Evolutionary conservation across 2,113 vertebrate genomes (phyloP).

Genomic region (Callaeas wilsoni): DNA sequence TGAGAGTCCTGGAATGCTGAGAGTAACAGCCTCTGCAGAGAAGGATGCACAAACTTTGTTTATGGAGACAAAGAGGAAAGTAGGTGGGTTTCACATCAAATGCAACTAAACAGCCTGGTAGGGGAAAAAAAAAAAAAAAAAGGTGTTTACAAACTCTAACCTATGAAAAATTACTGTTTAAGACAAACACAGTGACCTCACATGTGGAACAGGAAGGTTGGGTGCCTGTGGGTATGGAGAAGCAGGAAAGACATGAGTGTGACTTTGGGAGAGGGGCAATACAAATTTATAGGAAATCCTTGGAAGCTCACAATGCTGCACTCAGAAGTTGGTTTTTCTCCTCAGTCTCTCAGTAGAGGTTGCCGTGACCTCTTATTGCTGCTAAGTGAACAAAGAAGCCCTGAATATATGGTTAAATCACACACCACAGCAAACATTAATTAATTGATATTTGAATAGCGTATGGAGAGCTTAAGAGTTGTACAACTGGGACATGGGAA

Average conservation of each 20-base stretch:
- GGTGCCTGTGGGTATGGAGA: neutral
- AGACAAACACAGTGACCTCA: neutral
- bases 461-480: neutral
- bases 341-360: neutral
- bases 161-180: neutral
- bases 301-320: neutral
- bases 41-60: neutral
- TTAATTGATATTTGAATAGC: conserved; percentile 16
- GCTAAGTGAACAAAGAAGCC: conserved; percentile 1
- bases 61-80: neutral
- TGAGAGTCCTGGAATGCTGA: neutral
- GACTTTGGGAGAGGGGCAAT: neutral
- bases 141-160: neutral
- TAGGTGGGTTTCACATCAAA: neutral
- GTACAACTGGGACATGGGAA: neutral
- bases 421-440: conserved; percentile 26
- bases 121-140: neutral
- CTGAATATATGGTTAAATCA: conserved; percentile 6
- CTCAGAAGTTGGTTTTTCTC: neutral
- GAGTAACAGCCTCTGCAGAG: neutral
- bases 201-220: neutral
- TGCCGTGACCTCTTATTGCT: neutral
- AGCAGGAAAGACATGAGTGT: neutral
- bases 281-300: neutral
- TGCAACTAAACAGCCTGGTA: neutral